Base-by-base conservation (phyloP, 2,888 invertebrate species). In the Caenorhabditis imperialis region DNA sequence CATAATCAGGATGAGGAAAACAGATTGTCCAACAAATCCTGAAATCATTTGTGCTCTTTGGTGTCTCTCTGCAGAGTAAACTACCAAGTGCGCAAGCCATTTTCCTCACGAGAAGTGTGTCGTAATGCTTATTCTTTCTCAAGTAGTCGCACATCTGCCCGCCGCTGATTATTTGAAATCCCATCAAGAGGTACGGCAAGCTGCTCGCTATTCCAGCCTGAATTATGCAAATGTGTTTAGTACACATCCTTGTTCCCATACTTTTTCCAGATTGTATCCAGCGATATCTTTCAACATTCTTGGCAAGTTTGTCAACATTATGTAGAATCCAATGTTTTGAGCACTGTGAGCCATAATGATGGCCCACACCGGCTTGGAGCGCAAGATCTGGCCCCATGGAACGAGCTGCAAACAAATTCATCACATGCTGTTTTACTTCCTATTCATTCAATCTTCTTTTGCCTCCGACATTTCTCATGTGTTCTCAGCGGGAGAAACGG, bases 181-280 rank as follows among this genome's bases (percentile, higher is more conserved):
- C 93, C 94, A 96, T 95, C 0, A 93, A 92, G 18, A 95, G 89
- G 88, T 96, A 96, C 0, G 96, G 96, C 44, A 95, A 90, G 0
- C 94, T 94, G 0, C 95, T 93, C 57, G 94, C 88, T 86, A 93
- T 92, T 3, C 95, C 95, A 7, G 94, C 93, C 88, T 93, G 92
- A 50, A 74, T 37, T n/a, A 2, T 18, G 3, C 30, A 2, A 35
- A 8, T 16, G 12, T 33, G n/a, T 30, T 30, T n/a, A 25, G 25
- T 22, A 2, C 18, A 48, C 14, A 48, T 16, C 14, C 18, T 48
- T 22, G 25, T 25, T 25, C 1, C 22, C 35, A 3, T 18, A 81
- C 83, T 72, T 82, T 82, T 40, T 82, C 77, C 54, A 84, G 45
- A 38, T 84, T 63, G 44, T 81, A 84, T 35, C 79, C 70, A n/a